Evolutionary conservation across 1,140 invertebrate species (phyloP).

Genomic region (Sminthurides bifidus): DNA sequence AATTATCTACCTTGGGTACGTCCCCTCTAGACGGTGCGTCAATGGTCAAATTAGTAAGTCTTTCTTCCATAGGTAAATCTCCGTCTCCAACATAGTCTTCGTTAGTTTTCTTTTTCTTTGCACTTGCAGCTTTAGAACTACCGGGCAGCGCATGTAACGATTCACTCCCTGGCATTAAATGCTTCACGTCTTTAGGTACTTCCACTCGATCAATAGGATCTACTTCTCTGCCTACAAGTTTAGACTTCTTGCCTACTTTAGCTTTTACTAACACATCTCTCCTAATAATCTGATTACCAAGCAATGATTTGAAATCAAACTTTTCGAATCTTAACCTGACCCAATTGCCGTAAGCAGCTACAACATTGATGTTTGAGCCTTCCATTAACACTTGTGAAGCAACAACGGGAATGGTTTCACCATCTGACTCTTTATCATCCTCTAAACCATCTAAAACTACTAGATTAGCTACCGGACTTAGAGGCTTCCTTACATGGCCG

Average conservation of each 20-base stretch:
- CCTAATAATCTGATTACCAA: neutral
- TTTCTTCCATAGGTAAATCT: conserved; percentile 60
- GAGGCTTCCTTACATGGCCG: conserved; percentile 52
- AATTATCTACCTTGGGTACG: conserved; percentile 48
- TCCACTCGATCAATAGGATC: conserved; percentile 1
- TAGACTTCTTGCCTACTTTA: conserved; percentile 9
- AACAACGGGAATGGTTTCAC: conserved; percentile 45
- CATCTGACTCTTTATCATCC: conserved; percentile 35
- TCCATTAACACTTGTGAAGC: too few species aligned
- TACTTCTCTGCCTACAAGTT: too few species aligned
- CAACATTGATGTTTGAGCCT: conserved; percentile 31
- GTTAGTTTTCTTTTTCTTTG: conserved; percentile 37
- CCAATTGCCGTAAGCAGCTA: conserved; percentile 23
- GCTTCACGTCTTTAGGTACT: conserved; percentile 25
- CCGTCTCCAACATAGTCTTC: conserved; percentile 25
- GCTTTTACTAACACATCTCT: conserved; percentile 12
- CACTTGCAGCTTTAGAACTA: neutral
- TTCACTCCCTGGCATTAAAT: conserved; percentile 23
- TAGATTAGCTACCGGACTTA: conserved; percentile 57
- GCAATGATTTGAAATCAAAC: conserved; percentile 10
- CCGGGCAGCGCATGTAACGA: neutral
- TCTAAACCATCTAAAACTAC: conserved; percentile 52
- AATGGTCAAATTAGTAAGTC: conserved; percentile 56
- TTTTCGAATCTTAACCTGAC: conserved; percentile 20
- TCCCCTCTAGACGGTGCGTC: conserved; percentile 38